These are phyloP conservation scores for Ricordea florida DNA, from an alignment of 92 coral and sea anemone genomes.

Conservation along the genomic window DNA sequence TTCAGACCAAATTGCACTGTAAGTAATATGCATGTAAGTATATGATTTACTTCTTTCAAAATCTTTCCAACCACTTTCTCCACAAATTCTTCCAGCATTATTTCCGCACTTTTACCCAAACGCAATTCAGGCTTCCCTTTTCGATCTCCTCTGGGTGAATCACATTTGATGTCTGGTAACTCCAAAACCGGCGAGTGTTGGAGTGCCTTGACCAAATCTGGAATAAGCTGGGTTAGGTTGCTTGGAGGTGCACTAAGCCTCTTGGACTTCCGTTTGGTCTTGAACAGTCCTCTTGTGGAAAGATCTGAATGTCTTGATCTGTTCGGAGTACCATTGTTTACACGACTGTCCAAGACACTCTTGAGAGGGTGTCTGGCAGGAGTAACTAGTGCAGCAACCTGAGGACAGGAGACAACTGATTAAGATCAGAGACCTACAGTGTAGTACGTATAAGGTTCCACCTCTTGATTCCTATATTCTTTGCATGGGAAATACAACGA, in stretches of 20 bases:
- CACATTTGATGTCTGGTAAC: no score
- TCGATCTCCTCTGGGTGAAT: not conserved
- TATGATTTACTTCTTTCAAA: not conserved
- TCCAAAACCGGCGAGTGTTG: not conserved
- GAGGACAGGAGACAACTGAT: not conserved
- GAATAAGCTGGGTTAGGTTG: not conserved
- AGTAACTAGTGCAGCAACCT: slow-evolving; percentile 61
- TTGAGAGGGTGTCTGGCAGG: slow-evolving; percentile 86
- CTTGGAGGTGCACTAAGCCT: slow-evolving; percentile 20
- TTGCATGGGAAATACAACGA: no score
- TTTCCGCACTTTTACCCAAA: not conserved
- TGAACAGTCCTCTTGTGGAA: not conserved
- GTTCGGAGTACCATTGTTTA: slow-evolving; percentile 33
- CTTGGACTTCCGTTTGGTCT: slow-evolving; percentile 21
- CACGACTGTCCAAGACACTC: slow-evolving; percentile 66
- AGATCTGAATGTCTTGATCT: slow-evolving; percentile 1
- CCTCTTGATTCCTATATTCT: no score
- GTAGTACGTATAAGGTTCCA: no score
- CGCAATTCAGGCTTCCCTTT: not conserved
- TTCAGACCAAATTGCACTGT: no score
- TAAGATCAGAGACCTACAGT: no score
- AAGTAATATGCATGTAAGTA: no score
- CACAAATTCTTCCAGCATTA: not conserved
- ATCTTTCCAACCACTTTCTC: slow-evolving; percentile 16
- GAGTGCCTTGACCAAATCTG: not conserved